These are phyloP conservation scores for Phallusia fumigata DNA, from an alignment of 23 tunicate species.

Conservation along the genomic window DNA sequence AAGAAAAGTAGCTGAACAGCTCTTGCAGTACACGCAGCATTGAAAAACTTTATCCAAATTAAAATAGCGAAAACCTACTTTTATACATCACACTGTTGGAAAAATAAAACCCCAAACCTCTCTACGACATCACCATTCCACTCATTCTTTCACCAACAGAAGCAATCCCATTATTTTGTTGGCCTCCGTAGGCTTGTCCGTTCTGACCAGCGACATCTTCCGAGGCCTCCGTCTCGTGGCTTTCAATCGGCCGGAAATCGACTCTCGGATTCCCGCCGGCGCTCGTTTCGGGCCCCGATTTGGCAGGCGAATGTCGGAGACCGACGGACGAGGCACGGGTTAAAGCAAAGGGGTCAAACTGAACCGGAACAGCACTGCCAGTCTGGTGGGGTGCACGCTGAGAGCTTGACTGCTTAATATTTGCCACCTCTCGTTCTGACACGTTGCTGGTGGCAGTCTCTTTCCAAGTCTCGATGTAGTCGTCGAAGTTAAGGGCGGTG, in stretches of 20 bases:
- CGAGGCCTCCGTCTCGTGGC: neutral
- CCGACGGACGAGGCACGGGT: constrained; percentile 61
- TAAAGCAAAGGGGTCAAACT: constrained; percentile 45
- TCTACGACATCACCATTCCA: neutral
- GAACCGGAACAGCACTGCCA: constrained; percentile 16
- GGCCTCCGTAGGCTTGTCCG: neutral
- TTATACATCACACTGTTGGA: too few relatives aligned
- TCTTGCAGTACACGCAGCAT: too few relatives aligned
- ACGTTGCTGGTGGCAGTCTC: constrained; percentile 83
- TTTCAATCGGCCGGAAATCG: constrained; percentile 11
- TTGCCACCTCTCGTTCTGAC: constrained; percentile 59
- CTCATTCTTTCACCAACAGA: neutral
- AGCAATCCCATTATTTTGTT: neutral
- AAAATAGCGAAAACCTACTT: too few relatives aligned
- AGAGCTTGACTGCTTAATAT: neutral
- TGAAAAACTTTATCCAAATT: too few relatives aligned
- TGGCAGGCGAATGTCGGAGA: constrained; percentile 12
- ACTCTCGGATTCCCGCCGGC: neutral
- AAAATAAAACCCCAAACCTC: too few relatives aligned
- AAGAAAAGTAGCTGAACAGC: too few relatives aligned
- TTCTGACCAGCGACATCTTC: neutral
- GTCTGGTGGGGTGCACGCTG: neutral
- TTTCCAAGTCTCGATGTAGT: constrained; percentile 81
- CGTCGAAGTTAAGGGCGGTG: constrained; percentile 86
- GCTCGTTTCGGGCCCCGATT: neutral